A percentile compares a stretch with the other conserved stretches of the same genome.
Evolutionary conservation across 2,888 invertebrate genomes (phyloP).

Genomic region (Bellardia bayeri): DNA sequence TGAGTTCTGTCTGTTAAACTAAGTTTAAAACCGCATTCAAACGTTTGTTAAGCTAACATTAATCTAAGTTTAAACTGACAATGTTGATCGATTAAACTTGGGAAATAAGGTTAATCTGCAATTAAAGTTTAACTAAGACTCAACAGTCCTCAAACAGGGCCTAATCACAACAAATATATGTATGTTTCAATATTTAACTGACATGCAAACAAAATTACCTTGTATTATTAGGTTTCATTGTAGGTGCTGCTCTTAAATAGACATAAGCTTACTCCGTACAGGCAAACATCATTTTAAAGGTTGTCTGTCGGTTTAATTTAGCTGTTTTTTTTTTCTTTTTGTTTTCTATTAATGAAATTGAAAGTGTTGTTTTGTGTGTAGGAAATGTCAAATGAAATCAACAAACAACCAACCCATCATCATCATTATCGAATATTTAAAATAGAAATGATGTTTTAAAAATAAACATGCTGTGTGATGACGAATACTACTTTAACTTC

Average conservation of each 20-base stretch:
- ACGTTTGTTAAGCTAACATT: too few relatives aligned
- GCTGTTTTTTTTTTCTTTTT: neutral
- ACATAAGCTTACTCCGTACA: neutral
- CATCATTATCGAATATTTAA: constrained; percentile 14
- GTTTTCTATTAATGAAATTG: constrained; percentile 49
- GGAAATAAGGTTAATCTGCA: too few relatives aligned
- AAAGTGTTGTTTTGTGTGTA: constrained; percentile 58
- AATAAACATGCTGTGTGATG: constrained; percentile 37
- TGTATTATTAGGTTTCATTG: constrained; percentile 28
- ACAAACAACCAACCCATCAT: constrained; percentile 33
- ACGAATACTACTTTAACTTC: constrained; percentile 22
- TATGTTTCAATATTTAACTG: neutral
- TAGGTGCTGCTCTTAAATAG: constrained; percentile 34
- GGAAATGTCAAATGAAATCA: constrained; percentile 61
- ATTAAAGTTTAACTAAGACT: too few relatives aligned
- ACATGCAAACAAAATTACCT: neutral
- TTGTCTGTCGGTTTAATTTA: constrained; percentile 2
- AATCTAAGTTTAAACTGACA: too few relatives aligned
- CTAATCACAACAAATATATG: neutral
- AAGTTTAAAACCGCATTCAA: too few relatives aligned
- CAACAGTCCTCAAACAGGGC: too few relatives aligned
- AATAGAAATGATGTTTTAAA: constrained; percentile 34
- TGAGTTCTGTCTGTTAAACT: too few relatives aligned
- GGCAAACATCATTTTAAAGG: constrained; percentile 3
- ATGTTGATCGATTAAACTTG: too few relatives aligned